Base-by-base conservation (phyloP, 1,140 invertebrate genomes). In the Pseudachorutes palmiensis region DNA sequence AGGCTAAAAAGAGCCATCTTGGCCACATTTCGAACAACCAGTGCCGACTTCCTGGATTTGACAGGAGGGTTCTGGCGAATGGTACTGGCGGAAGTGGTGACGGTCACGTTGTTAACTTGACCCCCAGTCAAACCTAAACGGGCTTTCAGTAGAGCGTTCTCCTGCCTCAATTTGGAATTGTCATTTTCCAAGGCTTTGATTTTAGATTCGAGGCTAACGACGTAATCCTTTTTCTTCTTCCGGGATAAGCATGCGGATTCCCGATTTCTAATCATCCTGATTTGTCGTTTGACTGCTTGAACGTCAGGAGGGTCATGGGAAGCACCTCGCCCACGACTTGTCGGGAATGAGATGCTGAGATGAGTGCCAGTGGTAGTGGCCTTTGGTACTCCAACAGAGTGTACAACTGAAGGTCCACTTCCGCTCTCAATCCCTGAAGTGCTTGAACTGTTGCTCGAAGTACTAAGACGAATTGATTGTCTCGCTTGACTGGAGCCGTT, bases 211-310 rank as follows among this genome's bases (percentile, higher is more conserved):
- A 95, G 78, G 0, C 84, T 84, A 36, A 84, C 83, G 12, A 95
- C 84, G 76, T 94, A 94, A 77, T 94, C 92, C 76, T 94, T 94
- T 55, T 93, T 94, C 77, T 92, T 91, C 77, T 94, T 92, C 24
- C 92, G 81, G 0, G 91, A 94, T 59, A 94, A 80, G 77, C 89
- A 91, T 12, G 92, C 92, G 0, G 91, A 93, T 80, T 95, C 91
- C 26, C 89, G 72, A 58, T 73, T 73, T 16, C 72, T 22, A 29
- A 73, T 73, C 72, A 73, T 73, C 32, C 72, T 64, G 58, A 73
- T 73, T 33, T 73, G 72, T 0, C 72, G 67, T 32, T 73, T 73
- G 19, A 73, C 29, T 16, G 72, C 72, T 70, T 73, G 72, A 14
- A 73, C 66, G 36, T 73, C 72, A 1, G 72, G 72, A 28, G 67